Evolutionary conservation across 2,888 invertebrate species (phyloP), one percentile per base, ranked within the genome.

Genomic region (Epinotia demarniana): DNA sequence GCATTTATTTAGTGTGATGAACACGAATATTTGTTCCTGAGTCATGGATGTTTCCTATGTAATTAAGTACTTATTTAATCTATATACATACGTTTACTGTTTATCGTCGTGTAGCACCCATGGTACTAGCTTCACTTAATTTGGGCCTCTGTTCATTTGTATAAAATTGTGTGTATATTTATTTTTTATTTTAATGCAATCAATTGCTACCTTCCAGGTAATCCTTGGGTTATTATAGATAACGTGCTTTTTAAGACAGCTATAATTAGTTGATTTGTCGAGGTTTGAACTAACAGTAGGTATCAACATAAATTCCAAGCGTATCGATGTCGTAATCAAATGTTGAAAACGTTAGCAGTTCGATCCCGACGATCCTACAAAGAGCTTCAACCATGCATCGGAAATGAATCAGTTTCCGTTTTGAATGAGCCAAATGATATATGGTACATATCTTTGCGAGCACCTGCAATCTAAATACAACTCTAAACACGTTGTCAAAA

Each of bases 381-480:
- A 93, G 93, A 92, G 92, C 90, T 86, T 87, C 90, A 89, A 90
- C 92, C 90, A 88, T 92, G 92, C 93, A 93, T 92, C 93, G 93
- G 92, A 93, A 93, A 93, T 93, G 92, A 93, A 92, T 92, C 93
- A 92, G 93, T 92, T 91, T 92, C 92, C 92, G 91, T 90, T 90
- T 87, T 86, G 88, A 88, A 87, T 90, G 87, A 87, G 84, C 86
- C 89, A 92, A 92, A 91, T 90, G 89, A 91, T 90, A 92, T 78
- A 79, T 73, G 67, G 70, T 46, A 69, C 71, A 73, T 89, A 91
- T 90, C 86, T 87, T 83, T 84, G 80, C 82, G 78, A 79, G 79
- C 81, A 80, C 78, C 79, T 80, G 80, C 87, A 83, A 85, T 84
- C 84, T 77, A 90, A 89, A 89, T 80, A 81, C 81, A 82, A 86